Evolutionary conservation across 2,888 invertebrate genomes (phyloP), one percentile per base, ranked within the genome.

Genomic region (Hyposoter dolosus): DNA sequence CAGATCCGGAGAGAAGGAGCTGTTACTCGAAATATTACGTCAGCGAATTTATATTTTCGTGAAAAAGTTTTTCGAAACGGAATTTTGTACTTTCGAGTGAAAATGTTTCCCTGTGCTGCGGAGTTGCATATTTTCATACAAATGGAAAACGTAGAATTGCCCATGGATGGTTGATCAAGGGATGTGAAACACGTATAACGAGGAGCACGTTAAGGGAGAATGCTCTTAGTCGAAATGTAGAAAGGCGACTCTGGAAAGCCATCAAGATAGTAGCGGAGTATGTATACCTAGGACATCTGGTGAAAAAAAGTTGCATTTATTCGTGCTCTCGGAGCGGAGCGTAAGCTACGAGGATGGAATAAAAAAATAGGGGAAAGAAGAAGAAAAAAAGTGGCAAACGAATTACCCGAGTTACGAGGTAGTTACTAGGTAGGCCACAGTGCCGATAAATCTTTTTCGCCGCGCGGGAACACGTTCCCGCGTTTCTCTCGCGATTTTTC

Each of bases 361-460:
- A 65, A 77, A 79, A 47, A 71, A 45, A 19, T 56, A 72, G 15
- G 53, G 40, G 28, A 69, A 69, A 79, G 50, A 76, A 80, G n/a
- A 68, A n/a, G 3, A 53, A 60, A 68, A 71, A 63, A 53, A 19
- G 23, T 50, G n/a, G 32, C 47, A 72, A 81, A 80, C 74, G 77
- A 84, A 85, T 87, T 83, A 74, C 74, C 50, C 82, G 74, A 84
- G 88, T 88, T 87, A 84, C 82, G 86, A 77, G 43, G 85, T 76
- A 82, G 86, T 87, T 86, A 89, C 88, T 86, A 84, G 85, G 86
- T 85, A 89, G 87, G 83, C 81, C 83, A 66, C 77, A 77, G 60
- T 83, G 68, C 84, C 87, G 83, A 90, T 90, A 90, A 90, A 90
- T 90, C 88, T 87, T 88, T 85, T 81, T 85, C 53, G 80, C 60